phyloP scores from a whole-genome alignment of 2,797 vertebrate species.

The Sciurus vulgaris region DNA sequence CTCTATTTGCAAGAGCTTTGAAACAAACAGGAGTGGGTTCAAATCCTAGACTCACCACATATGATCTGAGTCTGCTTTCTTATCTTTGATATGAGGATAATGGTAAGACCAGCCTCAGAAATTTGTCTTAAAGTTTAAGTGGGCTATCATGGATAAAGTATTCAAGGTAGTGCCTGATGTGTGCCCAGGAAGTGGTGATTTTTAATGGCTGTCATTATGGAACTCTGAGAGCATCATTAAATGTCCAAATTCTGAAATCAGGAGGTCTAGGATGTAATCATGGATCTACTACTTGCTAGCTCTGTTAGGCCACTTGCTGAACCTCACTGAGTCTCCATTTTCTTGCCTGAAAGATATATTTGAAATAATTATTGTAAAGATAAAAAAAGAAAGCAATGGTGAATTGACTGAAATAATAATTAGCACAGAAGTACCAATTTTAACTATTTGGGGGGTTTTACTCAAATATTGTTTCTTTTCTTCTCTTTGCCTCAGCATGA shows the following conservation, averaged over 20 bases:
- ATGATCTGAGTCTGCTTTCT: slow-evolving; percentile 1
- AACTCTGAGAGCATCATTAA: slow-evolving; percentile 31
- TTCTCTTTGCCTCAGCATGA: background rate
- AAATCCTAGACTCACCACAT: slow-evolving; percentile 11
- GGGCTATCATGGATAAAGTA: slow-evolving; percentile 42
- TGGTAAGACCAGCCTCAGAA: background rate
- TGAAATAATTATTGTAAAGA: slow-evolving; percentile 11
- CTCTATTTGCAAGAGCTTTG: background rate
- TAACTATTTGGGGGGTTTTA: background rate
- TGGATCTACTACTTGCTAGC: background rate
- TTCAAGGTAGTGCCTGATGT: background rate
- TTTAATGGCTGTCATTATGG: slow-evolving; percentile 53
- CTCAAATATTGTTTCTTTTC: slow-evolving; percentile 38
- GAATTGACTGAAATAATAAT: slow-evolving; percentile 11
- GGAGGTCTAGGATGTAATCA: background rate
- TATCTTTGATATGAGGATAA: slow-evolving; percentile 48
- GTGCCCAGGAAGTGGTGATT: slow-evolving; percentile 27
- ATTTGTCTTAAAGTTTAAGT: slow-evolving; percentile 22
- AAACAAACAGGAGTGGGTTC: background rate
- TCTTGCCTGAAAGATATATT: background rate
- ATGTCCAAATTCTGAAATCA: slow-evolving; percentile 38
- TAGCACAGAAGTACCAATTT: background rate
- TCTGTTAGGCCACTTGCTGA: slow-evolving; percentile 1
- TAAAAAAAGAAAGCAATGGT: slow-evolving; percentile 54
- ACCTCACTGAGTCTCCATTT: slow-evolving; percentile 37